A percentile compares a stretch with the other conserved stretches of the same genome.
phyloP scores from a whole-genome alignment of 2,888 invertebrate species.

The Operophtera brumata region DNA sequence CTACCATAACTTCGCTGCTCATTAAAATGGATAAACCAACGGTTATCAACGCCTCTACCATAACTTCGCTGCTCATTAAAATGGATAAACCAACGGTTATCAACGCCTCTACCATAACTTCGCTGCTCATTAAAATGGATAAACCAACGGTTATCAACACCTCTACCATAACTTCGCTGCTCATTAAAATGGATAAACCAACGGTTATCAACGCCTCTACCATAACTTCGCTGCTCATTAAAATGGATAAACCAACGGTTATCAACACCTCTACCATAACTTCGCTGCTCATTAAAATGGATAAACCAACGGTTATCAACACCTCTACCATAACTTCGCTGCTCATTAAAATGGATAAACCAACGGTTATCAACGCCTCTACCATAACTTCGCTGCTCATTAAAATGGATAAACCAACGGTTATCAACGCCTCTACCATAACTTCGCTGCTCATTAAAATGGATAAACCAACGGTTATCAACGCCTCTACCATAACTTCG shows the following conservation, averaged over 20 bases:
- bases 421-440: constrained; percentile 21
- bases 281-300: constrained; percentile 22
- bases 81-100: constrained; percentile 17
- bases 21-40: constrained; percentile 23
- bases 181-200: constrained; percentile 25
- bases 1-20: constrained; percentile 18
- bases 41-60: constrained; percentile 18
- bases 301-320: constrained; percentile 20
- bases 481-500: constrained; percentile 18
- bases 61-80: constrained; percentile 23
- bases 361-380: constrained; percentile 16
- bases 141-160: constrained; percentile 19
- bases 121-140: constrained; percentile 22
- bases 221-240: constrained; percentile 22
- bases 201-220: constrained; percentile 18
- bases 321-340: constrained; percentile 16
- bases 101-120: constrained; percentile 20
- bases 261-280: constrained; percentile 20
- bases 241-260: constrained; percentile 18
- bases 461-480: constrained; percentile 16
- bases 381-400: constrained; percentile 21
- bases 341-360: constrained; percentile 25
- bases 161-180: constrained; percentile 16
- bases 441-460: constrained; percentile 21
- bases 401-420: constrained; percentile 19